phyloP scores from a whole-genome alignment of 1,140 invertebrate genomes.

The Rhagoletis zephyria region DNA sequence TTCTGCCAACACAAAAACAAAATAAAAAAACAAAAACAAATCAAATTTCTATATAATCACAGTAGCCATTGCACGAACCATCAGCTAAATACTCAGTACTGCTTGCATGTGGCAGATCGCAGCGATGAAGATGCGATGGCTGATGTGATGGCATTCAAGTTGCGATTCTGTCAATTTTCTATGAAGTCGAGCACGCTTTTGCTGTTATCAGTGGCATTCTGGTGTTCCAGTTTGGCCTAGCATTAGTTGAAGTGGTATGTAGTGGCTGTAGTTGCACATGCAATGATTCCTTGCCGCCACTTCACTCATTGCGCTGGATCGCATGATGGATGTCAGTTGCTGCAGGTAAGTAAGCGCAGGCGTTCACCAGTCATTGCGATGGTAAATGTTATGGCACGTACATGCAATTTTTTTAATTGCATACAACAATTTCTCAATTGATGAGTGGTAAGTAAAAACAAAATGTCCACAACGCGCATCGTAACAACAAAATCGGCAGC shows the following conservation, averaged over 20 bases:
- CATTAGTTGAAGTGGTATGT: background rate
- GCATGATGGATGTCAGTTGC: conserved; percentile 3
- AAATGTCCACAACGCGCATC: conserved; percentile 29
- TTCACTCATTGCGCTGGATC: background rate
- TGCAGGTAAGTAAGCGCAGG: background rate
- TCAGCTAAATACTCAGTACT: too few species aligned
- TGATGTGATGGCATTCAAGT: conserved; percentile 39
- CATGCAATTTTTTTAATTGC: conserved; percentile 56
- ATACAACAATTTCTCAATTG: conserved; percentile 55
- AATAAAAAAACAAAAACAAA: too few species aligned
- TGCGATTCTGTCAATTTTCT: conserved; percentile 38
- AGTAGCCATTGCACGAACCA: background rate
- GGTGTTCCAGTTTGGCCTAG: background rate
- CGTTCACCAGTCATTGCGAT: background rate
- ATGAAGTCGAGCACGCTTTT: conserved; percentile 36
- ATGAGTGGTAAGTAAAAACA: conserved; percentile 24
- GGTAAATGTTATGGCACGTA: conserved; percentile 52
- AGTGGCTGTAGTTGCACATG: background rate
- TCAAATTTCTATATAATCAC: background rate
- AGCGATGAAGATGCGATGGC: background rate
- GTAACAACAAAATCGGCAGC: background rate
- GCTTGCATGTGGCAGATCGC: background rate
- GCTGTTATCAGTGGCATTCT: conserved; percentile 27
- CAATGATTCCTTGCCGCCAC: background rate
- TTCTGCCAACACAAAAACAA: background rate